A percentile compares a stretch with the other conserved stretches of the same genome.
Conservation (phyloP, 2,888 invertebrate species). For the Drosophila formosana region DNA sequence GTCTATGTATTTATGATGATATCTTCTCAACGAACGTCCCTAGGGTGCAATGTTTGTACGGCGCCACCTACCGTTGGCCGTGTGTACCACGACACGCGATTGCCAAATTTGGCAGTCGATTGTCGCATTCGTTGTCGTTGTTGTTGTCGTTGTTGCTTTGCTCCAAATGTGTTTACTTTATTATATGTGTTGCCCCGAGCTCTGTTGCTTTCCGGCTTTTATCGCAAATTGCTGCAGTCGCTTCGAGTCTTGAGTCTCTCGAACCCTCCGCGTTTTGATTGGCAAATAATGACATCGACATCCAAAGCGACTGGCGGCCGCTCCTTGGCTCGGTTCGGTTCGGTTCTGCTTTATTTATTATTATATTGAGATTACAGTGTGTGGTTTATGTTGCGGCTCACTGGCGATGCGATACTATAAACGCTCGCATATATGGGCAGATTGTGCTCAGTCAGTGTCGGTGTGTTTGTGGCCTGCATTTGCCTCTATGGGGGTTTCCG, state of each 20-base stretch:
- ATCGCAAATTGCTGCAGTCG: slow-evolving; percentile 44
- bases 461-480: slow-evolving; percentile 31
- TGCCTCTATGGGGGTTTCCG: slow-evolving; percentile 35
- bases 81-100: slow-evolving; percentile 45
- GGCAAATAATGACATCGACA: slow-evolving; percentile 67
- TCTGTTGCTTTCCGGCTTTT: slow-evolving; percentile 54
- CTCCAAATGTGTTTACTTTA: slow-evolving; percentile 38
- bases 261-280: slow-evolving; percentile 49
- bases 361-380: slow-evolving; percentile 47
- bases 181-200: slow-evolving; percentile 18
- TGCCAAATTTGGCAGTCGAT: slow-evolving; percentile 42
- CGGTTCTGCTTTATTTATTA: slow-evolving; percentile 16
- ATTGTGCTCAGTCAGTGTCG: slow-evolving; percentile 22
- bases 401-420: slow-evolving; percentile 19
- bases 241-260: slow-evolving; percentile 5
- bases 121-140: slow-evolving; percentile 27
- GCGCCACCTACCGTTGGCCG: slow-evolving; percentile 28
- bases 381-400: slow-evolving; percentile 53
- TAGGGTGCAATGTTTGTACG: not conserved
- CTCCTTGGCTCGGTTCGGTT: slow-evolving; percentile 20
- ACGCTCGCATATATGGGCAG: slow-evolving; percentile 33
- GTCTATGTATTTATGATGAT: slow-evolving; percentile 5
- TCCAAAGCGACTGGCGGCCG: slow-evolving; percentile 26
- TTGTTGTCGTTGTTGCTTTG: slow-evolving; percentile 5
- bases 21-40: not conserved